Conservation (phyloP, 1,140 invertebrate genomes). For the Diploscapter pachys region DNA sequence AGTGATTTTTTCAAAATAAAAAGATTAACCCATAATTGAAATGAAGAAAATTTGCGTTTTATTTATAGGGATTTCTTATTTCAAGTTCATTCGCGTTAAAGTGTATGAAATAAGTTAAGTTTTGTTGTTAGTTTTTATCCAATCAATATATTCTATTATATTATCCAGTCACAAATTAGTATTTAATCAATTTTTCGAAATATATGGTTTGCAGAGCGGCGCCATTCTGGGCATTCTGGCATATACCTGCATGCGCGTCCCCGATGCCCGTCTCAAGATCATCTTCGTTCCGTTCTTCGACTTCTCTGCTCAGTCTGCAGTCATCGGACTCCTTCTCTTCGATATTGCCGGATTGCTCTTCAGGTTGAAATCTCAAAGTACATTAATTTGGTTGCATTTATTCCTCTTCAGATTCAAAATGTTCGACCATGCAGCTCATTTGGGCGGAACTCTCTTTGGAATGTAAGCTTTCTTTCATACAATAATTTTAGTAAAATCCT, state of each 20-base stretch:
- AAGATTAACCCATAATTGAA: slow-evolving; percentile 29
- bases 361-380: background rate
- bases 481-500: background rate
- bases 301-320: slow-evolving; percentile 81
- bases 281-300: slow-evolving; percentile 82
- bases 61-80: too few relatives aligned
- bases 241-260: slow-evolving; percentile 79
- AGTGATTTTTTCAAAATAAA: slow-evolving; percentile 61
- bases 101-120: too few relatives aligned
- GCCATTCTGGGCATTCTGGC: slow-evolving; percentile 84
- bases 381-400: background rate
- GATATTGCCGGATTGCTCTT: slow-evolving; percentile 77
- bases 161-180: too few relatives aligned
- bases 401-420: slow-evolving; percentile 72
- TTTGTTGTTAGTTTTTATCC: too few relatives aligned
- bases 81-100: too few relatives aligned
- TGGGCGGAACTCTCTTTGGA: slow-evolving; percentile 85
- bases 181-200: slow-evolving; percentile 36
- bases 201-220: slow-evolving; percentile 72
- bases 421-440: slow-evolving; percentile 96
- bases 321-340: slow-evolving; percentile 78
- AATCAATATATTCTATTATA: too few relatives aligned
- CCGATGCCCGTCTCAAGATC: slow-evolving; percentile 78
- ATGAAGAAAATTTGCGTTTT: too few relatives aligned
- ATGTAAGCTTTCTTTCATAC: slow-evolving; percentile 66